Conservation (phyloP, 2,888 invertebrate genomes). For the Hydrotaea cyrtoneurina region DNA sequence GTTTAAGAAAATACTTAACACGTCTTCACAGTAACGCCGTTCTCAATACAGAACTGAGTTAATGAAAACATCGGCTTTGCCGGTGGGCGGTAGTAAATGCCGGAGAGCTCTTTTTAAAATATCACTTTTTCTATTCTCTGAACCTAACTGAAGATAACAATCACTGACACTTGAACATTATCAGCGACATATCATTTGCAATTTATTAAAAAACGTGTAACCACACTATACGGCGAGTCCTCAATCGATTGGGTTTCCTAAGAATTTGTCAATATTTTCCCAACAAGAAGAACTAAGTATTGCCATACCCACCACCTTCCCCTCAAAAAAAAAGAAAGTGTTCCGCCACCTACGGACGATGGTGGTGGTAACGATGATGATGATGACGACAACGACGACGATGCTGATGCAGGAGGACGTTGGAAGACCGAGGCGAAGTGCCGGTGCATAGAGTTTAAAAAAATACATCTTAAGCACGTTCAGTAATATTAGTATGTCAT, state of each 20-base stretch:
- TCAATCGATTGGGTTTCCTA: background rate
- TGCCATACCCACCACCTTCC: background rate
- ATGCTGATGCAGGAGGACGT: background rate
- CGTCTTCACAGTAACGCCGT: too few relatives aligned
- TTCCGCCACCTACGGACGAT: background rate
- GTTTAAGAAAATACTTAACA: too few relatives aligned
- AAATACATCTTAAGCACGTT: constrained; percentile 64
- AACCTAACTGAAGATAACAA: background rate
- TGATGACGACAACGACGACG: background rate
- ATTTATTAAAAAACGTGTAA: constrained; percentile 8
- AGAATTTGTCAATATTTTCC: background rate
- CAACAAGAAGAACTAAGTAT: background rate
- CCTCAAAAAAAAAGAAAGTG: background rate
- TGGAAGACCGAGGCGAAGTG: background rate
- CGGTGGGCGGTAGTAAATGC: background rate
- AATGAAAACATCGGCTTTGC: background rate
- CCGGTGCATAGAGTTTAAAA: constrained; percentile 29
- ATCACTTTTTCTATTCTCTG: background rate
- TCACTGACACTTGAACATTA: background rate
- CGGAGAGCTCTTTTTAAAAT: background rate
- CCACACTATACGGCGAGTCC: background rate
- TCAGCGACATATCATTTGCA: background rate
- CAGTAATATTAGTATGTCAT: constrained; percentile 39
- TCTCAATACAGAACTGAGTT: too few relatives aligned
- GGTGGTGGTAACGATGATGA: background rate